These are phyloP conservation scores for Drosophila santomea DNA, from an alignment of 1,140 invertebrate genomes.

Conservation along the genomic window DNA sequence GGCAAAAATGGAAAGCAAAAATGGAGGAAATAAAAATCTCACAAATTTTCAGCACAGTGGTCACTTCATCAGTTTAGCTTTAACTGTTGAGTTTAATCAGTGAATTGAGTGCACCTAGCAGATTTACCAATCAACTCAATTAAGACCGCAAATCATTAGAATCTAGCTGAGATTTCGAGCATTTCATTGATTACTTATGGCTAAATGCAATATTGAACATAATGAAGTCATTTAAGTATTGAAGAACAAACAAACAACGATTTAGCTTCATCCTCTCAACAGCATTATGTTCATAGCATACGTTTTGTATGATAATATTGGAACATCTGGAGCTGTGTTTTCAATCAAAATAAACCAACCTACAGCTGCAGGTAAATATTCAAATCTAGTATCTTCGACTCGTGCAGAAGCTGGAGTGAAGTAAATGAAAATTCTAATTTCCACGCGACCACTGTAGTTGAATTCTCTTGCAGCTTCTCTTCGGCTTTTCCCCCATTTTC, in stretches of 20 bases:
- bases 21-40: conserved; percentile 64
- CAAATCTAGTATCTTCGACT: too few relatives aligned
- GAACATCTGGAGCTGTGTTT: too few relatives aligned
- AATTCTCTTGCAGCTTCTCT: conserved; percentile 24
- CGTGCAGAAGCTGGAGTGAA: neutral
- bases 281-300: too few relatives aligned
- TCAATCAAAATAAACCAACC: too few relatives aligned
- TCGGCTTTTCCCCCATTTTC: neutral
- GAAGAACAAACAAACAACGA: too few relatives aligned
- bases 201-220: too few relatives aligned
- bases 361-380: too few relatives aligned
- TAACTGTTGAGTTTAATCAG: neutral
- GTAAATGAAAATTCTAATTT: conserved; percentile 17
- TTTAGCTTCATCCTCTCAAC: too few relatives aligned
- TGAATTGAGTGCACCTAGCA: conserved; percentile 4
- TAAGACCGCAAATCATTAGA: neutral
- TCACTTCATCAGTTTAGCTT: conserved; percentile 4
- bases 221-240: too few relatives aligned
- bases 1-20: conserved; percentile 4
- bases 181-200: too few relatives aligned
- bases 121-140: neutral
- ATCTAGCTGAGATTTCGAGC: too few relatives aligned
- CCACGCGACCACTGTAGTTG: conserved; percentile 26
- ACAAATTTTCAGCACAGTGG: conserved; percentile 55
- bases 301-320: too few relatives aligned